Evolutionary conservation across 2,888 invertebrate species (phyloP).

Genomic region (Ophion ellenae): DNA sequence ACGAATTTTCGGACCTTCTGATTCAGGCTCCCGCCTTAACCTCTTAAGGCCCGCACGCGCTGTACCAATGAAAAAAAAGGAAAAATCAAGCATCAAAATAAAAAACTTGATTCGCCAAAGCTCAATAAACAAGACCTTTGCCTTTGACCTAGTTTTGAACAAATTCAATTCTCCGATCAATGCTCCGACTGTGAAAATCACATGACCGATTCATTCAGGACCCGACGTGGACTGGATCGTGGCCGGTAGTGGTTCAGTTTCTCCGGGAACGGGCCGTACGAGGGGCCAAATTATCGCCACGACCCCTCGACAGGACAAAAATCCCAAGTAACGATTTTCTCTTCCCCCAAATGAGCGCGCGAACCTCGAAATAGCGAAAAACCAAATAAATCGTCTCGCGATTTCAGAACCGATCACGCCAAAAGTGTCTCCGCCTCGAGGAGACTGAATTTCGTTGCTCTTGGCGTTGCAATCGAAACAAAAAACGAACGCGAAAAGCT

Average conservation of each 20-base stretch:
- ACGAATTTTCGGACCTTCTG: too few species aligned
- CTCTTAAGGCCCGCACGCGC: too few species aligned
- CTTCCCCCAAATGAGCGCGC: background rate
- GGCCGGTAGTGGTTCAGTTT: conserved; percentile 87
- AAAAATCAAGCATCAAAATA: too few species aligned
- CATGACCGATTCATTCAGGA: conserved; percentile 79
- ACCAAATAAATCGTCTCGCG: background rate
- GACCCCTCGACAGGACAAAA: conserved; percentile 69
- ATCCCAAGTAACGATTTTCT: conserved; percentile 70
- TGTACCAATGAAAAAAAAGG: too few species aligned
- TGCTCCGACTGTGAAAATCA: background rate
- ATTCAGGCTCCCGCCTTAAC: too few species aligned
- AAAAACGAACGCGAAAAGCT: conserved; percentile 69
- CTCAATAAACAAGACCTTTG: too few species aligned
- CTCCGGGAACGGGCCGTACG: conserved; percentile 84
- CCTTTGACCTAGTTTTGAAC: background rate
- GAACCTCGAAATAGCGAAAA: background rate
- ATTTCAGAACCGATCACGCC: conserved; percentile 67
- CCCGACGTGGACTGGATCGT: conserved; percentile 92
- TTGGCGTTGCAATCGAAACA: conserved; percentile 72
- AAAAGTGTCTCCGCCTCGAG: conserved; percentile 66
- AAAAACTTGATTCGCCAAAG: too few species aligned
- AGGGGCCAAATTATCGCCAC: conserved; percentile 78
- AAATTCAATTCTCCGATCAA: background rate
- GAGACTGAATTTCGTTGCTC: conserved; percentile 72